A percentile compares a stretch with the other conserved stretches of the same genome.
Evolutionary conservation across 2,888 invertebrate species (phyloP).

Genomic region (Maniola hyperantus): DNA sequence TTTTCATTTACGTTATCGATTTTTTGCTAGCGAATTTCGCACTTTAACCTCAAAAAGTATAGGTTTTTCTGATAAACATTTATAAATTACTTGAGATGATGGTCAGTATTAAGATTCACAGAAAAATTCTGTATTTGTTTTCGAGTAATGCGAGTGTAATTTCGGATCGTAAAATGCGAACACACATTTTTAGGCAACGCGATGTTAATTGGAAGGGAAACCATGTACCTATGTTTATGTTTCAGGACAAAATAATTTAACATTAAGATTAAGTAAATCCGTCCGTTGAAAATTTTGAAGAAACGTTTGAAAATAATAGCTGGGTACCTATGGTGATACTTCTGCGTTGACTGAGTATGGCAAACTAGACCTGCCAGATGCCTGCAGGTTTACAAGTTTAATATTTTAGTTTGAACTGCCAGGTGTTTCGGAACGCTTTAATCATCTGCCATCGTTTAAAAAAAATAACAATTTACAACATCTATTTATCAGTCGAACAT

Average conservation of each 20-base stretch:
- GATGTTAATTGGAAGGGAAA: conserved; percentile 1
- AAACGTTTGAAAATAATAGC: too few species aligned
- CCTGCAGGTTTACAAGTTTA: too few species aligned
- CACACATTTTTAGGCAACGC: conserved; percentile 17
- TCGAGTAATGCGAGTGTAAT: conserved; percentile 28
- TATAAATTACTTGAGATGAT: background rate
- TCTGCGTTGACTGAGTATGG: too few species aligned
- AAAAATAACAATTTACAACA: too few species aligned
- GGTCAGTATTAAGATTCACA: conserved; percentile 20
- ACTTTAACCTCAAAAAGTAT: background rate
- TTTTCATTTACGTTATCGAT: background rate
- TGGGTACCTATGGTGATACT: too few species aligned
- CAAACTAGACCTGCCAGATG: too few species aligned
- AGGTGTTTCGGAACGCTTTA: too few species aligned
- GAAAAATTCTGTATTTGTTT: conserved; percentile 21
- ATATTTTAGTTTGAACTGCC: too few species aligned
- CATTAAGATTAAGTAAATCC: too few species aligned
- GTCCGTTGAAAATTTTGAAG: too few species aligned
- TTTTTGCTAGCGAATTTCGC: background rate
- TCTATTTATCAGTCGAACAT: too few species aligned
- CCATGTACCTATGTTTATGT: background rate
- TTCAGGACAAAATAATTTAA: background rate
- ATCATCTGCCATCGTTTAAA: too few species aligned
- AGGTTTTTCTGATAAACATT: background rate
- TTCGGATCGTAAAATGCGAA: conserved; percentile 33